Evolutionary conservation across 2,888 invertebrate genomes (phyloP), one percentile per base, ranked within the genome.

Genomic region (Dendrolimus pini): DNA sequence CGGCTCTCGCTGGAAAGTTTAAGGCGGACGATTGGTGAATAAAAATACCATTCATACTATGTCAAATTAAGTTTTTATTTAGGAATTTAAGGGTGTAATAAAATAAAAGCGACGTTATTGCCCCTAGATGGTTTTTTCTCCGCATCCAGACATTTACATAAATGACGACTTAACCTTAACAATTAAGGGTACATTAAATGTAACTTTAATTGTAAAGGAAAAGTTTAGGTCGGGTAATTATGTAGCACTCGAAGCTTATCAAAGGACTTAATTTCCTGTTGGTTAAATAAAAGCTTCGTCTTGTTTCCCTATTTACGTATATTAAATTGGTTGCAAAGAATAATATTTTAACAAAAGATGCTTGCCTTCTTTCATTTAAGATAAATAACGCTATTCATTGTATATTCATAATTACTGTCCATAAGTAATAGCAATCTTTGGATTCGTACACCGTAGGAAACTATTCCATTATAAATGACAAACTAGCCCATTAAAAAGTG

Each of bases 21-120:
- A 82, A 82, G 80, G 80, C 78, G 81, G 78, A 82, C 83, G 83
- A 83, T 82, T 78, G 78, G 79, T 79, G 85, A 84, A 81, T 84
- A 82, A 85, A 85, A 86, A 86, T 83, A 84, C 82, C 83, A 85
- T 82, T 84, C 82, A 82, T 83, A 82, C 82, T 74, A 80, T 79
- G 79, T 78, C 77, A 80, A 85, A 85, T 84, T 84, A 84, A 82
- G 80, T 82, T 85, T 85, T 85, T 84, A 85, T 83, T 82, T 72
- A 72, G 68, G 70, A 75, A 80, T 83, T 82, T 85, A 84, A 78
- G 80, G 77, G 72, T 30, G 30, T 30, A 30, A 30, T 30, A 30
- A 30, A 30, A 30, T 3, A 30, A 30, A 30, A 30, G 30, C 30
- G 30, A 30, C 30, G 30, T 30, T 30, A 30, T 30, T 30, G 30